Base-by-base conservation (phyloP, 2,888 invertebrate genomes). In the Habrosyne pyritoides region DNA sequence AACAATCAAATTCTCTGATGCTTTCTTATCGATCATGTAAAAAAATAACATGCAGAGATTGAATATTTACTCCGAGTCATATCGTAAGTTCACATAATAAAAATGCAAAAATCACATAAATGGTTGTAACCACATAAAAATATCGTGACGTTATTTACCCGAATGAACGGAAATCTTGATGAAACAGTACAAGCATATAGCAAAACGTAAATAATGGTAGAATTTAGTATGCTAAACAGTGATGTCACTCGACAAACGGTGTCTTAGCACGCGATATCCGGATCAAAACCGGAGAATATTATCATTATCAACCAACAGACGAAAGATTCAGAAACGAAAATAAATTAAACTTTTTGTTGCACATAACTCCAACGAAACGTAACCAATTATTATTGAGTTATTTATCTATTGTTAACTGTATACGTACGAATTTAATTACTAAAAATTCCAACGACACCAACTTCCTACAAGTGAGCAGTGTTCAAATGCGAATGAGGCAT, bases 181-280 rank as follows among this genome's bases (percentile, higher is more conserved):
- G 14, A 12, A 28, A 1, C 6, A 30, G 22, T 47, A 53, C 53
- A 63, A 55, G 53, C 33, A 18, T 53, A 56, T 61, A 69, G 61
- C 57, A 52, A 61, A 68, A 64, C 55, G 55, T 59, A 64, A 65
- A 73, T 64, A 63, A 63, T 67, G 59, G 54, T 55, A 52, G 67
- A 69, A 71, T 71, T 69, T 60, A 55, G 56, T 66, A 72, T 66
- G 69, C 64, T 62, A 70, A 71, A 68, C 61, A 64, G 60, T 73
- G 73, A 72, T 71, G 70, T 71, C 61, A 71, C 69, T 63, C 55
- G 62, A 73, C 69, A 72, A 77, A 81, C 71, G 64, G 69, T 68
- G 57, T 60, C 62, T 68, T 57, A 59, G 59, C 81, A 81, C 78
- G 79, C 79, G 69, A 81, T 66, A 68, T 67, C 67, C 63, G 66